Evolutionary conservation across 2,113 vertebrate genomes (phyloP), one percentile per base, ranked within the genome.

Genomic region (Oreotrochilus melanogaster): DNA sequence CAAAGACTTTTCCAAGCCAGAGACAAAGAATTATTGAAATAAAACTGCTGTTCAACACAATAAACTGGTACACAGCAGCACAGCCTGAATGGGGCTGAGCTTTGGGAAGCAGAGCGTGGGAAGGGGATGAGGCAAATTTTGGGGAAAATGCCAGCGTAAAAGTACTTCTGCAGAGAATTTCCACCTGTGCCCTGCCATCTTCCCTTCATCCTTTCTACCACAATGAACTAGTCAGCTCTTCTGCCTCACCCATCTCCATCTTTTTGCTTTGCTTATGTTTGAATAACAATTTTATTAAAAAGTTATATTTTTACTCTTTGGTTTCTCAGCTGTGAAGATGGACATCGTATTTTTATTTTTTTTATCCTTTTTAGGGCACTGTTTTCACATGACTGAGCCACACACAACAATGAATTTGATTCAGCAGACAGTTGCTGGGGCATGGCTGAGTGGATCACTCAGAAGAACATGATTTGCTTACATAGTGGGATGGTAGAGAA

Each of bases 1-100:
- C 67, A 89, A 95, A 97, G 82, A 73, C 75, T 82, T 91, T 78
- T 93, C 43, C 95, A 89, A 92, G 84, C 66, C 76, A 48, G 62
- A 81, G 39, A 89, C 48, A 80, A 89, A 71, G 80, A 57, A 54
- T 76, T 70, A 51, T 37, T 67, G 79, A 86, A 94, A 78, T 21
- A 11, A 43, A 88, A 83, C 74, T 0, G 0, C 78, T 70, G 67
- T 23, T 92, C 56, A 91, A 64, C 50, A 87, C 91, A 95, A 86
- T 78, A 66, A 83, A 88, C 0, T 9, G 85, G 71, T 43, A 58
- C 81, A 56, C 39, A 53, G 93, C 60, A 80, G 82, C 2, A 1
- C 64, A 13, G 75, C 67, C 92, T 74, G 88, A 66, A 35, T 10
- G 30, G 54, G 60, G 9, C n/a, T 7, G 62, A 82, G 85, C 66